Percentiles rank a stretch among this genome's conserved stretches.
Evolutionary conservation across 1,140 invertebrate genomes (phyloP).

Genomic region (Eriosoma lanigerum): DNA sequence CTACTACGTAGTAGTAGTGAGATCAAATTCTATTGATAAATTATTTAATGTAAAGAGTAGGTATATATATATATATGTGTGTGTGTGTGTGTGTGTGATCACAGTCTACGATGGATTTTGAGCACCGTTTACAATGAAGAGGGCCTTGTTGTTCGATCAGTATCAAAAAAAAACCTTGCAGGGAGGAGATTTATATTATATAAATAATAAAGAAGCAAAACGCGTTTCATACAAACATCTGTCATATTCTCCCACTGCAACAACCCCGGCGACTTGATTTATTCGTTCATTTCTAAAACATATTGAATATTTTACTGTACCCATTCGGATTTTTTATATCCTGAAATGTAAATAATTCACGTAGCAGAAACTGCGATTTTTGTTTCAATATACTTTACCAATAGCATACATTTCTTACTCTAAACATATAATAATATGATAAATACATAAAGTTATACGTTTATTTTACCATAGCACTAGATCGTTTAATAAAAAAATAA

Average conservation of each 20-base stretch:
- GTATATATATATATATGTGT: no score
- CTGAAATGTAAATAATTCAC: background rate
- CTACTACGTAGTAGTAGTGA: no score
- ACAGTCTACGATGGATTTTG: background rate
- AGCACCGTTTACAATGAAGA: background rate
- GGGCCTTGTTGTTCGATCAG: conserved; percentile 17
- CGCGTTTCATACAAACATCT: conserved; percentile 44
- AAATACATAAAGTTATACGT: no score
- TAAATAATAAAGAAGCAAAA: conserved; percentile 42
- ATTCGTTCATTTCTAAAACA: conserved; percentile 11
- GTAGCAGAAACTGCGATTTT: no score
- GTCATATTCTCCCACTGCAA: conserved; percentile 33
- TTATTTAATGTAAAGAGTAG: background rate
- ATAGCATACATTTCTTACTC: no score
- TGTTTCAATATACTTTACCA: no score
- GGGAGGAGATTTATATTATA: background rate
- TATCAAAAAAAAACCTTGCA: conserved; percentile 21
- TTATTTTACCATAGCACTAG: no score
- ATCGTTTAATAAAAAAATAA: no score
- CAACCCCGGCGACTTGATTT: background rate
- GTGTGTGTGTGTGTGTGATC: no score
- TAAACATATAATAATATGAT: no score
- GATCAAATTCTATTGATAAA: conserved; percentile 23
- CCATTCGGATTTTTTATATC: background rate
- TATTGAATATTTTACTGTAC: conserved; percentile 5